Evolutionary conservation across 2,797 vertebrate genomes (phyloP), one percentile per base, ranked within the genome.

Genomic region (Falco rusticolus): DNA sequence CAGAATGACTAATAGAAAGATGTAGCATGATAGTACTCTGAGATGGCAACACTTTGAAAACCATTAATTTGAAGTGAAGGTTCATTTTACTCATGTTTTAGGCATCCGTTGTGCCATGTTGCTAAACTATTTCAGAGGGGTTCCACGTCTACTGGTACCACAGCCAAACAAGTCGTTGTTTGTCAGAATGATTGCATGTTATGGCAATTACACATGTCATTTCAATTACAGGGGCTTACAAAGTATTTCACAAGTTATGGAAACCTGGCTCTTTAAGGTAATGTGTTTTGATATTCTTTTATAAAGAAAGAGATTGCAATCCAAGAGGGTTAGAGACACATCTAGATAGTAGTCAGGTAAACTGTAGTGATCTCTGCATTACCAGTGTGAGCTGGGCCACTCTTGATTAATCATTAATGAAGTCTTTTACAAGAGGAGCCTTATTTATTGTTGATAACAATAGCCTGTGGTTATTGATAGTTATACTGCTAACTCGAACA

Each of bases 221-320:
- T 97, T 98, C 61, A 50, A 97, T 98, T 98, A 79, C 97, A 99
- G 99, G 99, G 56, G 97, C 97, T 83, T 99, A 99, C 97, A 98
- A 98, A 95, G 98, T 98, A 81, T 98, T 99, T 93, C 98, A 98
- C 96, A 98, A 98, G 94, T 97, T 97, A 74, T 96, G 97, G 96
- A 99, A 98, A 96, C 97, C 98, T 77, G 98, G 69, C 43, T 97
- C 97, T 53, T 91, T 99, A 92, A 99, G 99, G 99, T 99, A 95
- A 97, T 45, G 59, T 60, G 43, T 80, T 88, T 79, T 54, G 70
- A 39, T 79, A n/a, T 56, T 51, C 22, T 80, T 82, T 76, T 43
- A 39, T 75, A 78, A 78, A 69, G 39, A 54, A 54, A 47, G 43
- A 81, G 43, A 51, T 72, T 65, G 54, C 34, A 87, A 7, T 69